These are phyloP conservation scores for Montipora efflorescens DNA, from an alignment of 64 coral and sea anemone genomes.

Conservation along the genomic window DNA sequence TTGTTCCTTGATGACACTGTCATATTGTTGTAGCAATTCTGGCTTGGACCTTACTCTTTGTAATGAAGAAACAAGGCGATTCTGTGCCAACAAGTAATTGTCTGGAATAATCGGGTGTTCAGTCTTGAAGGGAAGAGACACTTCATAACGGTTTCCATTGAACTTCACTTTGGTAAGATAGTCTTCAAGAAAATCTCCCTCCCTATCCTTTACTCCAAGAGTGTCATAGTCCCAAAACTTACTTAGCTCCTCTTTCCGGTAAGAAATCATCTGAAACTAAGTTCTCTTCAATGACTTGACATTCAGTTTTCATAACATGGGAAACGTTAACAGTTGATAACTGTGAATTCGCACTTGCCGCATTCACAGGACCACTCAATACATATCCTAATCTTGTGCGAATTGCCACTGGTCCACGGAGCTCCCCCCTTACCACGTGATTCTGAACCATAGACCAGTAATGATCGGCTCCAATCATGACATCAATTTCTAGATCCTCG, in stretches of 20 bases:
- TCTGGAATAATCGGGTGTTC: constrained; percentile 70
- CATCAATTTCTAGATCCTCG: constrained; percentile 54
- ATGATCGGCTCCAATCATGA: constrained; percentile 79
- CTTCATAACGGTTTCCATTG: constrained; percentile 55
- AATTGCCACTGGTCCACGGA: constrained; percentile 48
- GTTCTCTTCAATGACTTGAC: constrained; percentile 46
- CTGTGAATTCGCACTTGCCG: not conserved
- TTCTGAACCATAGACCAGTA: constrained; percentile 78
- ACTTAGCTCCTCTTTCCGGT: not conserved
- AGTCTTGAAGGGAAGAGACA: constrained; percentile 55
- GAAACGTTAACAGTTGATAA: constrained; percentile 38
- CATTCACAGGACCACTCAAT: constrained; percentile 53
- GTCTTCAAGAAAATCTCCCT: constrained; percentile 4
- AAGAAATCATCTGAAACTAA: constrained; percentile 24
- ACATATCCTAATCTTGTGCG: constrained; percentile 57
- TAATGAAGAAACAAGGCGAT: constrained; percentile 15
- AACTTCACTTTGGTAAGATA: constrained; percentile 38
- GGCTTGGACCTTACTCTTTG: constrained; percentile 21
- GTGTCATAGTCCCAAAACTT: constrained; percentile 64
- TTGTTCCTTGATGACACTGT: constrained; percentile 64
- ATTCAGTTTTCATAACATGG: constrained; percentile 65
- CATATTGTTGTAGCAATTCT: constrained; percentile 32
- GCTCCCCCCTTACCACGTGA: constrained; percentile 72
- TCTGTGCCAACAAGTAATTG: constrained; percentile 14
- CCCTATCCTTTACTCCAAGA: constrained; percentile 27